Base-by-base conservation (phyloP, 2,113 vertebrate genomes). In the Psilopogon haemacephalus region DNA sequence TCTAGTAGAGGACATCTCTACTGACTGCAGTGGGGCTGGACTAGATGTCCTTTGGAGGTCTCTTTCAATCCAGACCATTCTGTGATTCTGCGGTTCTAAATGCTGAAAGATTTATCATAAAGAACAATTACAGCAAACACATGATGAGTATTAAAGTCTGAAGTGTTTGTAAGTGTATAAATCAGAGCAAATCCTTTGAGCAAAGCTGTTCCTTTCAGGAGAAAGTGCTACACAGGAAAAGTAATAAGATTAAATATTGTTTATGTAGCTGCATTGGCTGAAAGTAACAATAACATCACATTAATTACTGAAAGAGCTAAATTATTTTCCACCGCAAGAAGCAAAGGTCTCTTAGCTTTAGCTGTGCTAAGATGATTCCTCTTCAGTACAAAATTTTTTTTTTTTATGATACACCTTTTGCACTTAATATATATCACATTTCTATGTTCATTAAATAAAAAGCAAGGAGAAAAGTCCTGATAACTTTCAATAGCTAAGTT, bases 281-380 rank as follows among this genome's bases (percentile, higher is more conserved):
- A 87, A 96, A 94, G 48, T 60, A 80, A 37, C 74, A 92, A 86
- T 81, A 59, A 54, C 30, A 93, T 32, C 64, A 71, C 19, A 89
- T 71, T 77, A 91, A 89, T 85, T 89, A 81, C 35, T 81, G 48
- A 60, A 92, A 89, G 59, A 46, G 17, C 33, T 79, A 68, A 77
- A 83, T 64, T 67, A 56, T 50, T 42, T 84, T n/a, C 14, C 27
- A 12, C 15, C 54, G 32, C 30, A 77, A 48, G 42, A 63, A 70
- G 17, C 37, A 85, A 50, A 83, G 28, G 52, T 85, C 52, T 91
- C 42, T 42, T 87, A 73, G 60, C 30, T 77, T 8, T 18, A 76
- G 37, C 71, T 79, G 59, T 84, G 50, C 46, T 83, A 73, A 84
- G 37, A 54, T 0, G 5, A 82, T 70, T 89, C 13, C 17, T 68